A percentile compares a stretch with the other conserved stretches of the same genome.
Evolutionary conservation across 2,797 vertebrate genomes (phyloP).

Genomic region (Okamejei kenojei): DNA sequence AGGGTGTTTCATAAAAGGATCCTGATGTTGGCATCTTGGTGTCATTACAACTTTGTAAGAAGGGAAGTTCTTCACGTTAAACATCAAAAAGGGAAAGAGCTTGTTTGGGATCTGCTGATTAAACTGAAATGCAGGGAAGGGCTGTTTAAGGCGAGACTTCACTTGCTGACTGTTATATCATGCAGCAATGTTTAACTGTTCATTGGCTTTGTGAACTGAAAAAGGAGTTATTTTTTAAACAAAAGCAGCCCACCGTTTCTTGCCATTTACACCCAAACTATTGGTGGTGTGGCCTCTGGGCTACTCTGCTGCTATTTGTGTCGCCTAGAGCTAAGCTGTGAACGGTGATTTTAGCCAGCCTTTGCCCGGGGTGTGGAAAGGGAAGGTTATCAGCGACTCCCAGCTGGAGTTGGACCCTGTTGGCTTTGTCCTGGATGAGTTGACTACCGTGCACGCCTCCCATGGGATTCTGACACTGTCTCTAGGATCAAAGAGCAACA

Average conservation of each 20-base stretch:
- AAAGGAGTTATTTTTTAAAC: neutral
- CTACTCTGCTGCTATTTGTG: no score
- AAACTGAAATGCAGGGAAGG: neutral
- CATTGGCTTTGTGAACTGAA: neutral
- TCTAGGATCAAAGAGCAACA: no score
- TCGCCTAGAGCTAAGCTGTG: no score
- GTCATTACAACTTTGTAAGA: neutral
- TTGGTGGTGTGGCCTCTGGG: neutral
- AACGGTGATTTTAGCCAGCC: no score
- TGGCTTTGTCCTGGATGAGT: no score
- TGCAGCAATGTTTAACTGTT: neutral
- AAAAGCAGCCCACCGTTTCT: neutral
- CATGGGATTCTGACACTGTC: no score
- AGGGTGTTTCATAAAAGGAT: neutral
- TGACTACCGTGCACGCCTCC: no score
- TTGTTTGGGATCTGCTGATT: conserved; percentile 2
- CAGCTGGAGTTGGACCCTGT: no score
- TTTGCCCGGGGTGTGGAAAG: no score
- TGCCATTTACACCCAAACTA: neutral
- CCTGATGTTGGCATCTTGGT: neutral
- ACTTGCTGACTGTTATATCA: neutral
- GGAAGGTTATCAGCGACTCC: no score
- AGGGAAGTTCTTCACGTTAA: conserved; percentile 3
- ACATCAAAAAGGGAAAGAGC: neutral
- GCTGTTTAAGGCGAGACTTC: neutral